Evolutionary conservation across 1,140 invertebrate genomes (phyloP), one percentile per base, ranked within the genome.

Genomic region (Drosophila pseudoobscura): DNA sequence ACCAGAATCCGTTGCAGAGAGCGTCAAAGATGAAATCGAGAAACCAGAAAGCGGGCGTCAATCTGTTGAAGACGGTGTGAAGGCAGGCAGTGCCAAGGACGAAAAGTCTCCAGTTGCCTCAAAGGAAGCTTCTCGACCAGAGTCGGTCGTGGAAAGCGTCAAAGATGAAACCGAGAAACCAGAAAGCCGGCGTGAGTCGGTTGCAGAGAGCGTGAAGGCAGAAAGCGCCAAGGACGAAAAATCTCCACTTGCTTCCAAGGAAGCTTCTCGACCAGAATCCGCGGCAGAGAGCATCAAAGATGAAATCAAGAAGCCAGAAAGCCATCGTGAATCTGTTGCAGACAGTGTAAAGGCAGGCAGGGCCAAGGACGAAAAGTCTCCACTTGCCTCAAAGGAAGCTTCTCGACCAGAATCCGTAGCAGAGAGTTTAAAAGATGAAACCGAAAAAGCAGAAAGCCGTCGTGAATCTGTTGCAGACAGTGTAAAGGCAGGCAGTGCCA

Each of bases 331-430:
- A 39, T 70, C 66, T 0, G 60, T 55, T 20, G 57, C 55, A n/a
- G 47, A 66, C 24, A 73, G 68, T 20, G 29, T 39, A 11, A 52
- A 55, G 46, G 45, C 54, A 9, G 57, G 44, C 24, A 63, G 63
- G 15, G 22, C 20, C 3, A 43, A 65, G 46, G 53, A 65, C 0
- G 54, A 51, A 9, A 47, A 58, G 44, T 47, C 29, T 24, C 11
- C 39, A n/a, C 51, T 41, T n/a, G 62, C 46, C 47, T 66, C 70
- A 1, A 74, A 83, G 52, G 62, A 71, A 11, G 39, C 66, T 11
- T 47, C 68, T 1, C 44, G 53, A 29, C 66, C 66, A 29, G 45
- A 55, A 13, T 78, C 75, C 22, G 61, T 58, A 6, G 49, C 46
- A 1, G 46, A 31, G 0, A 31, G 29, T 7, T 7, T 31, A 7